A percentile compares a stretch with the other conserved stretches of the same genome.
Conservation (phyloP, 1,140 invertebrate genomes). For the Drosophila tristis region DNA sequence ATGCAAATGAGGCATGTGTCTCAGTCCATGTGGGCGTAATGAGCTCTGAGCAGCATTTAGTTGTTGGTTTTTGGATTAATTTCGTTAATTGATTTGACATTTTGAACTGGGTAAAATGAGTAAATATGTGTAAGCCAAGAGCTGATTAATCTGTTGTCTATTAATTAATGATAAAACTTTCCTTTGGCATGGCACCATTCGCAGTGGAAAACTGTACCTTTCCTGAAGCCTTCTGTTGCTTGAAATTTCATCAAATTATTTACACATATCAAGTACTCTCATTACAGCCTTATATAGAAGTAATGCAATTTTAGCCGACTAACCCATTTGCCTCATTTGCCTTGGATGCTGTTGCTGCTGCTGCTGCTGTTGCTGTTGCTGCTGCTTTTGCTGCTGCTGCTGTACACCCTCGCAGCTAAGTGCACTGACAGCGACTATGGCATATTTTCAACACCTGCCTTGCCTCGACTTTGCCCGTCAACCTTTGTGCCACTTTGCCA, state of each 20-base stretch:
- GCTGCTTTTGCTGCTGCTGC: conserved; percentile 1
- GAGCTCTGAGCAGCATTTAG: conserved; percentile 15
- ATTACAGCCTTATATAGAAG: conserved; percentile 20
- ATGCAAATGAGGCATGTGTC: conserved; percentile 49
- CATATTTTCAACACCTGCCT: conserved; percentile 81
- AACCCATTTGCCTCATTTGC: conserved; percentile 67
- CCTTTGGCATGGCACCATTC: neutral
- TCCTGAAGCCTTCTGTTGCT: neutral
- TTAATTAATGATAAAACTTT: no score
- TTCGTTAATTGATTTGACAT: conserved; percentile 29
- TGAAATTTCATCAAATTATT: neutral
- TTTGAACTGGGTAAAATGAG: neutral
- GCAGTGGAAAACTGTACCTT: no score
- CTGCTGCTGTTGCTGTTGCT: conserved; percentile 19
- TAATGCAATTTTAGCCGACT: conserved; percentile 44
- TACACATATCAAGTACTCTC: conserved; percentile 19
- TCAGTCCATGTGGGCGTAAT: conserved; percentile 34
- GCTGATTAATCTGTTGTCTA: no score
- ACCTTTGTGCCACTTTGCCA: conserved; percentile 81
- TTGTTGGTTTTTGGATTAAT: neutral
- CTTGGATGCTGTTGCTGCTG: conserved; percentile 17
- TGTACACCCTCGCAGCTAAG: conserved; percentile 57
- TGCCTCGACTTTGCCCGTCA: conserved; percentile 67
- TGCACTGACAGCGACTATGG: conserved; percentile 57
- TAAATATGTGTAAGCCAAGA: no score